These are phyloP conservation scores for Coenonympha glycerion DNA, from an alignment of 2,888 invertebrate species.

Conservation along the genomic window DNA sequence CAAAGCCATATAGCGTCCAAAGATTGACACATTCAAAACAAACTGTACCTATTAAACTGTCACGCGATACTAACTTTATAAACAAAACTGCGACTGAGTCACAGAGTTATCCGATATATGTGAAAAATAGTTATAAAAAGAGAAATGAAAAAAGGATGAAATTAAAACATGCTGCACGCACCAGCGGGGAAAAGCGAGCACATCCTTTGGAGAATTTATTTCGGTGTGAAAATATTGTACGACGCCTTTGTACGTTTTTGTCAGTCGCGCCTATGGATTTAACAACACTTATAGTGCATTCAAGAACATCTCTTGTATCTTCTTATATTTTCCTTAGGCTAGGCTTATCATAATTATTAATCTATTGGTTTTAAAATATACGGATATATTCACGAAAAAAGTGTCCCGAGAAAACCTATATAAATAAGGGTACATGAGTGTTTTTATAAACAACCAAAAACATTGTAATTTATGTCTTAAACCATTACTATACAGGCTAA, in stretches of 20 bases:
- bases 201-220: not conserved
- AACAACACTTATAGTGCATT: not conserved
- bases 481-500: too few species aligned
- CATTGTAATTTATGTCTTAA: too few species aligned
- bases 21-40: not conserved
- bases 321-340: not conserved
- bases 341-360: too few species aligned
- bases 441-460: too few species aligned
- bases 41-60: not conserved
- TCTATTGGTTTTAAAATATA: too few species aligned
- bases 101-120: constrained; percentile 2
- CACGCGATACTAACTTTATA: not conserved
- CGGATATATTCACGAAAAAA: too few species aligned
- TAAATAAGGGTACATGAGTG: too few species aligned
- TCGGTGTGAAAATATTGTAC: not conserved
- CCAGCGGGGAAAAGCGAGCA: not conserved
- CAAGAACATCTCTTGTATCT: not conserved
- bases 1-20: not conserved
- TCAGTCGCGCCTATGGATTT: not conserved
- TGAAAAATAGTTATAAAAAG: not conserved
- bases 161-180: constrained; percentile 2
- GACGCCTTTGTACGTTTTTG: not conserved
- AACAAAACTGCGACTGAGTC: constrained; percentile 1
- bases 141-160: not conserved
- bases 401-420: too few species aligned